Evolutionary conservation across 2,888 invertebrate species (phyloP).

Genomic region (Zygaena filipendulae): DNA sequence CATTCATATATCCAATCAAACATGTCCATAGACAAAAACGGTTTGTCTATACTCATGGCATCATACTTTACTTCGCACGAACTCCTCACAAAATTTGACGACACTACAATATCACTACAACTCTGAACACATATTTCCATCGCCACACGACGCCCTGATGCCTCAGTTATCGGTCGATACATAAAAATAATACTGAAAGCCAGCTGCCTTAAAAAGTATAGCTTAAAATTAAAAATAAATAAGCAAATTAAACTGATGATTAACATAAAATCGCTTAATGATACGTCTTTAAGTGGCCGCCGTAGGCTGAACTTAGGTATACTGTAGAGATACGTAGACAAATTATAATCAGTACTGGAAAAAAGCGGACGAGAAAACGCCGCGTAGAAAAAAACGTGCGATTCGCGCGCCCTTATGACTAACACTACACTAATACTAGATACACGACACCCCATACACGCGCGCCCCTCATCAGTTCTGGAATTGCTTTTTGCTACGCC

Average conservation of each 20-base stretch:
- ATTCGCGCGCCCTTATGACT: slow-evolving; percentile 35
- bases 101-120: slow-evolving; percentile 14
- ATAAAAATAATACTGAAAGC: slow-evolving; percentile 34
- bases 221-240: slow-evolving; percentile 32
- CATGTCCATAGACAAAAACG: slow-evolving; percentile 6
- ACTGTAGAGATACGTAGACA: slow-evolving; percentile 21
- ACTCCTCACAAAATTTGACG: slow-evolving; percentile 8
- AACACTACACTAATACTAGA: slow-evolving; percentile 23
- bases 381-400: slow-evolving; percentile 23
- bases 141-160: slow-evolving; percentile 13
- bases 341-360: slow-evolving; percentile 54
- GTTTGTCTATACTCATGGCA: slow-evolving; percentile 17
- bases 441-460: slow-evolving; percentile 20
- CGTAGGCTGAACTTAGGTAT: slow-evolving; percentile 12
- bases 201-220: slow-evolving; percentile 27
- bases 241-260: slow-evolving; percentile 24
- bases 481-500: not conserved
- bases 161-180: slow-evolving; percentile 21
- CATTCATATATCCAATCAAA: slow-evolving; percentile 10
- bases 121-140: slow-evolving; percentile 19
- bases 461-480: slow-evolving; percentile 19
- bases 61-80: slow-evolving; percentile 7
- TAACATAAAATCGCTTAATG: slow-evolving; percentile 20
- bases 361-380: slow-evolving; percentile 37
- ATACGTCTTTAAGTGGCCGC: slow-evolving; percentile 27